phyloP scores from a whole-genome alignment of 2,797 vertebrate genomes.

The Xyrichtys novacula region DNA sequence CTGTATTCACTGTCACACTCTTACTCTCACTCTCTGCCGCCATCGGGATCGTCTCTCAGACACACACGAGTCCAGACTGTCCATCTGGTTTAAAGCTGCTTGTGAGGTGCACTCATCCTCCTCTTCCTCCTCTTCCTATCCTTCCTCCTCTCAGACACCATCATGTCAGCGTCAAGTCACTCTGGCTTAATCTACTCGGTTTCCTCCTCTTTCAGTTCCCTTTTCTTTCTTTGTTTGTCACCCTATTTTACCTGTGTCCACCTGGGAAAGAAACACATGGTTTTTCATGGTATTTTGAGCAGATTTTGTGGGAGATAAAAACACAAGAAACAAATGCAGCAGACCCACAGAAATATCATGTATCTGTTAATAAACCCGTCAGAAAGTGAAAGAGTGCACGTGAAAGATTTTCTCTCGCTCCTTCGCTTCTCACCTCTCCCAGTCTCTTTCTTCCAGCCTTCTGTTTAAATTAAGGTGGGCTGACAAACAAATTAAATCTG shows the following conservation, averaged over 20 bases:
- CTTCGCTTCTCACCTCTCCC: slow-evolving; percentile 45
- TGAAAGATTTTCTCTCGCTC: slow-evolving; percentile 19
- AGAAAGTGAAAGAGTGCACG: slow-evolving; percentile 28
- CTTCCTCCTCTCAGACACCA: slow-evolving; percentile 57
- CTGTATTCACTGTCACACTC: slow-evolving; percentile 89
- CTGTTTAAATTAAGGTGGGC: slow-evolving; percentile 87
- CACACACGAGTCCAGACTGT: slow-evolving; percentile 53
- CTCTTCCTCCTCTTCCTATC: slow-evolving; percentile 40
- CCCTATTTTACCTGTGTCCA: slow-evolving; percentile 14
- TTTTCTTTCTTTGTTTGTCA: slow-evolving; percentile 9
- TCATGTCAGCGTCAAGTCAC: slow-evolving; percentile 67
- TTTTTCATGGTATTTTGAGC: too few relatives aligned
- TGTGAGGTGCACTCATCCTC: slow-evolving; percentile 38
- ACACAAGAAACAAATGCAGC: background rate
- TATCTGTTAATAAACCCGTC: slow-evolving; percentile 14
- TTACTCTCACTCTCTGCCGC: slow-evolving; percentile 63
- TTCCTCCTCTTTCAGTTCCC: slow-evolving; percentile 28
- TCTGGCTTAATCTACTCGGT: slow-evolving; percentile 71
- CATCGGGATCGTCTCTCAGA: slow-evolving; percentile 77
- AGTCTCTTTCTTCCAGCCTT: slow-evolving; percentile 76
- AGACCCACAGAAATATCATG: slow-evolving; percentile 7
- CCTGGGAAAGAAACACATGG: too few relatives aligned
- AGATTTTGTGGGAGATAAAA: too few relatives aligned
- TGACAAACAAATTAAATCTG: slow-evolving; percentile 90
- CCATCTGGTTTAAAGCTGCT: slow-evolving; percentile 72